Evolutionary conservation across 2,113 vertebrate species (phyloP), one percentile per base, ranked within the genome.

Genomic region (Lasiurus cinereus): DNA sequence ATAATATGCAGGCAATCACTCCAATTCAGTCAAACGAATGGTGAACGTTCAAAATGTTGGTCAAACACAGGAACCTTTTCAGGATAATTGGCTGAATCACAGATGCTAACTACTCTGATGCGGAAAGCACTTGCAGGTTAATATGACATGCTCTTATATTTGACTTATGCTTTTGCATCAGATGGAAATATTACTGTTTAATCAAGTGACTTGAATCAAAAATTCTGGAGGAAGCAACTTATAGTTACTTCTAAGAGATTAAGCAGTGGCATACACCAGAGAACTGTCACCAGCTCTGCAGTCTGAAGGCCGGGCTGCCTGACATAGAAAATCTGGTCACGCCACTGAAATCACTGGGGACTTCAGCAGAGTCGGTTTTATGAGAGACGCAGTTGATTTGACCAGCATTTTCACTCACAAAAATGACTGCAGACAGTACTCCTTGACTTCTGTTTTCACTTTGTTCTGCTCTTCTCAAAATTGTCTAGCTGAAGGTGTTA

Each of bases 301-400:
- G 39, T 90, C 66, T 46, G 43, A 93, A 80, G n/a, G 73, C 39
- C 56, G 29, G 3, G 11, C 56, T 82, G 48, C 72, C 39, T 83
- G 19, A 12, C 36, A 74, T 2, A 83, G 52, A 95, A 90, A 90
- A 90, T 74, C 46, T 83, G 54, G 5, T 93, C 83, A 90, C 6
- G 11, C 33, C 10, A 22, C 43, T 43, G 48, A 88, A 70, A 85
- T 83, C 80, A 80, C 67, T n/a, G 21, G 67, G 48, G 43, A 91
- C 46, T 83, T 72, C 19, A 54, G 64, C 29, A 87, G 80, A 92
- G 33, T 91, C 50, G 83, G 29, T 97, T 93, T 95, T 46, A 90
- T 79, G 94, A 82, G 10, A 87, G 79, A 73, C 67, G 76, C 29
- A 54, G 48, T 87, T 95, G 66, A 62, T 78, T 14, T 59, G 69